Evolutionary conservation across 2,888 invertebrate genomes (phyloP), one percentile per base, ranked within the genome.

Genomic region (Troides oblongomaculatus): DNA sequence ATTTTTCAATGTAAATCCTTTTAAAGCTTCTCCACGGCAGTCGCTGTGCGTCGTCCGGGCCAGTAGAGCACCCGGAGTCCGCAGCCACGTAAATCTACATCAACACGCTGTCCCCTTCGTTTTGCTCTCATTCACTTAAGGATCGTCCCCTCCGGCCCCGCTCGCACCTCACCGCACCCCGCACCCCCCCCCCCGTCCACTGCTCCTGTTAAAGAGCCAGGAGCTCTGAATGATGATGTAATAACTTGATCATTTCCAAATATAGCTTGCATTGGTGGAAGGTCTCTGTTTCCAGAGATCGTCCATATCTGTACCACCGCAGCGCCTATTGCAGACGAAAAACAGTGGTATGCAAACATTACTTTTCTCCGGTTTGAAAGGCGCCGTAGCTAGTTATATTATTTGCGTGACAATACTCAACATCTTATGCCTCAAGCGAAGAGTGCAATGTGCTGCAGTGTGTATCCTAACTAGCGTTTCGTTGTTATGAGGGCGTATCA

Each of bases 51-150:
- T 78, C 74, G 77, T 76, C 74, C 81, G 80, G 80, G 81, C 84
- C 91, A 87, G 90, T 91, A 91, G 89, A 89, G 92, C 91, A 91
- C 91, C 80, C 81, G 75, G 83, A 79, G 82, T 81, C 83, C 79
- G 76, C 79, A 81, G 82, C 82, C 84, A 81, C 87, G 89, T 90
- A 90, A 89, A 89, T 89, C 89, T 88, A 86, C 89, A 90, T 90
- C 90, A 89, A 87, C 88, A 84, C 84, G 82, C 79, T 87, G 89
- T 87, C 87, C 82, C 83, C 79, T 82, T 88, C 84, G 85, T 89
- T 88, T 90, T 90, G 85, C 81, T 89, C 85, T 82, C 85, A 84
- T 88, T 86, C 85, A 86, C 85, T 82, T 82, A 82, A 77, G 78
- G 74, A 76, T 72, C 74, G 72, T 72, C 70, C 71, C 63, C 68